Evolutionary conservation across 2,113 vertebrate genomes (phyloP).

Genomic region (Tachysurus fulvidraco): DNA sequence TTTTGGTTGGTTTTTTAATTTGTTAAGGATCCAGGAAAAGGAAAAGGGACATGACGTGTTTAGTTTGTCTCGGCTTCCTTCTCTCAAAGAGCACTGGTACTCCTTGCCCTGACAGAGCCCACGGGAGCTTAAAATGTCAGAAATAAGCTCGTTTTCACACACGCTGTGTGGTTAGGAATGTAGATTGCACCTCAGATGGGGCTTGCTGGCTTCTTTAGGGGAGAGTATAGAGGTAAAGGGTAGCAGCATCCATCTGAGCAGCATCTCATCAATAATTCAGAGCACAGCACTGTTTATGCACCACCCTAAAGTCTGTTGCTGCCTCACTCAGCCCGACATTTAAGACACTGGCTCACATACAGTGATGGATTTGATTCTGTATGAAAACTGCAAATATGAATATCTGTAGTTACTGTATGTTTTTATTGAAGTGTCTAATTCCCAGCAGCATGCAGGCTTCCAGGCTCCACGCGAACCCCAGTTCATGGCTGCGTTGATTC

Average conservation of each 20-base stretch:
- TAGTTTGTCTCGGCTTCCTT: slow-evolving; percentile 17
- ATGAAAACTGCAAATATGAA: background rate
- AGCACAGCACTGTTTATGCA: slow-evolving; percentile 64
- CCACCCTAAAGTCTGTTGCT: slow-evolving; percentile 57
- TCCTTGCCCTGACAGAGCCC: background rate
- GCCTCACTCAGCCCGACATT: slow-evolving; percentile 18
- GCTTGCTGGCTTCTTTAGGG: slow-evolving; percentile 8
- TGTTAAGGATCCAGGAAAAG: slow-evolving; percentile 15
- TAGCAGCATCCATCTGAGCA: slow-evolving; percentile 61
- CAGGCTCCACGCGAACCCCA: background rate
- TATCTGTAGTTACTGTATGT: background rate
- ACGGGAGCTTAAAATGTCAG: background rate
- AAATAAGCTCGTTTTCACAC: background rate
- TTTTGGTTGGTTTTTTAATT: background rate
- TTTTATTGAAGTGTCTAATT: background rate
- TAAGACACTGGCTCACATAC: slow-evolving; percentile 22
- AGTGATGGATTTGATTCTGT: background rate
- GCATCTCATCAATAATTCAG: slow-evolving; percentile 79
- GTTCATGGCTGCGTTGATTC: background rate
- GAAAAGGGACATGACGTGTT: slow-evolving; percentile 12
- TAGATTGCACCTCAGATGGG: background rate
- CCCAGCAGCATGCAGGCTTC: background rate
- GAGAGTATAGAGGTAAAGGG: slow-evolving; percentile 22
- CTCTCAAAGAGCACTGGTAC: background rate
- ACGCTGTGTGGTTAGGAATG: too few species aligned